Percentiles rank a stretch among this genome's conserved stretches.
phyloP scores from a whole-genome alignment of 2,888 invertebrate species.

The Alloscopus bannaensis region DNA sequence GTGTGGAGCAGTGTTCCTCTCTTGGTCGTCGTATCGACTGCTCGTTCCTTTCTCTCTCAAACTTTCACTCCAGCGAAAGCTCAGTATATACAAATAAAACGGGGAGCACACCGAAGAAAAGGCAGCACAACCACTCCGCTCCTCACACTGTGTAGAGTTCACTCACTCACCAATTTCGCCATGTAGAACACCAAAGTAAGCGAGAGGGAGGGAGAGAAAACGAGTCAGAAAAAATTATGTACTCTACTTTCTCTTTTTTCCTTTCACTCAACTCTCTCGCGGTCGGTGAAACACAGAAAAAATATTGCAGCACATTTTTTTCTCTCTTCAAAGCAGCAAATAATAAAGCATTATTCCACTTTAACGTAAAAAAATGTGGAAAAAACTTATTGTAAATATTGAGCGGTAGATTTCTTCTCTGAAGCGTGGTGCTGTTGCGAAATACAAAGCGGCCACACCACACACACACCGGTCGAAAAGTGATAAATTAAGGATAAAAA shows the following conservation, averaged over 20 bases:
- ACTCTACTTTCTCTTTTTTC: too few species aligned
- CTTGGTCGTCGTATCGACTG: slow-evolving; percentile 5
- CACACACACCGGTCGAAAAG: neutral
- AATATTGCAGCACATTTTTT: too few species aligned
- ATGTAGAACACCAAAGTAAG: neutral
- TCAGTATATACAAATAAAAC: neutral
- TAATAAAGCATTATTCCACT: too few species aligned
- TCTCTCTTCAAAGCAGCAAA: too few species aligned
- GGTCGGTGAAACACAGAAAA: too few species aligned
- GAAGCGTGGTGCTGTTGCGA: neutral
- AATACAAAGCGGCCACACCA: neutral
- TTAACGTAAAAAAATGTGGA: too few species aligned
- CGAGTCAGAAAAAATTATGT: too few species aligned
- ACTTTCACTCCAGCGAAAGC: neutral
- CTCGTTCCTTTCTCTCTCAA: neutral
- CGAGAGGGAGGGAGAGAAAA: too few species aligned
- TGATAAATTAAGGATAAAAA: too few species aligned
- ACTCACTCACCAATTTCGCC: neutral
- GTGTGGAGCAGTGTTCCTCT: neutral
- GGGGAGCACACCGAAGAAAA: neutral
- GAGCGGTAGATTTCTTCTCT: neutral
- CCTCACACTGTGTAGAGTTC: neutral
- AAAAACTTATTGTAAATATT: neutral
- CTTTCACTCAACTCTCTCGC: too few species aligned
- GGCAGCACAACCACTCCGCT: neutral